A percentile compares a stretch with the other conserved stretches of the same genome.
Evolutionary conservation across 2,797 vertebrate genomes (phyloP).

Genomic region (Sylvilagus floridanus): DNA sequence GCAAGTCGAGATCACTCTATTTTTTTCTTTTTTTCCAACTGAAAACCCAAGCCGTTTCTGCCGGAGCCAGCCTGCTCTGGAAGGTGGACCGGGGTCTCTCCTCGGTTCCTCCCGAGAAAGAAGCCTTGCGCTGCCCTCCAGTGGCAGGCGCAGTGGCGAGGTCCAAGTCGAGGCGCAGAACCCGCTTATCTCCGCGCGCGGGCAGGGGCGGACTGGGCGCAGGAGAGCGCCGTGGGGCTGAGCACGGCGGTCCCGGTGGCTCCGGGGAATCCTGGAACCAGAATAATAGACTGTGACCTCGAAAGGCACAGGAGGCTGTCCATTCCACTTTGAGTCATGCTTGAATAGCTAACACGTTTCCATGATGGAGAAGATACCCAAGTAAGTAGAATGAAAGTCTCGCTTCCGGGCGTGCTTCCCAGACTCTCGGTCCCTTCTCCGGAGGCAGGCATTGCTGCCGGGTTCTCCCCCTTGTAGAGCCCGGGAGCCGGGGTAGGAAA

Average conservation of each 20-base stretch:
- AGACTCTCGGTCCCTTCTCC: background rate
- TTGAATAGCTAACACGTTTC: conserved; percentile 59
- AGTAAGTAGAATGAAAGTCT: background rate
- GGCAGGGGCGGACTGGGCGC: background rate
- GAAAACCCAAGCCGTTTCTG: background rate
- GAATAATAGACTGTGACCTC: conserved; percentile 46
- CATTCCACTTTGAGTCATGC: conserved; percentile 62
- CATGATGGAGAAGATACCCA: conserved; percentile 48
- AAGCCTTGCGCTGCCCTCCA: conserved; percentile 69
- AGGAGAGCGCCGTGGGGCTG: background rate
- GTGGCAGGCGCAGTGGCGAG: background rate
- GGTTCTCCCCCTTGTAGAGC: background rate
- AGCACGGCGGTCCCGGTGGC: background rate
- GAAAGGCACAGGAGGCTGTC: conserved; percentile 45
- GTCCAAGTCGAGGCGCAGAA: background rate
- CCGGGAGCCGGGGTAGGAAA: background rate
- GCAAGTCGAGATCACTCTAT: background rate
- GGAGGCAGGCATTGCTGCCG: background rate
- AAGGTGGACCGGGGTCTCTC: fast-evolving
- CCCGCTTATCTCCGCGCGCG: fast-evolving
- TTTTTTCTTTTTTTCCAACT: background rate
- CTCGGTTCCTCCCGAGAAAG: background rate
- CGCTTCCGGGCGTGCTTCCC: background rate
- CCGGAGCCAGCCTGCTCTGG: background rate
- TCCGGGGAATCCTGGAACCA: conserved; percentile 10